These are phyloP conservation scores for Synanthedon formicaeformis DNA, from an alignment of 2,888 invertebrate genomes.

Conservation along the genomic window DNA sequence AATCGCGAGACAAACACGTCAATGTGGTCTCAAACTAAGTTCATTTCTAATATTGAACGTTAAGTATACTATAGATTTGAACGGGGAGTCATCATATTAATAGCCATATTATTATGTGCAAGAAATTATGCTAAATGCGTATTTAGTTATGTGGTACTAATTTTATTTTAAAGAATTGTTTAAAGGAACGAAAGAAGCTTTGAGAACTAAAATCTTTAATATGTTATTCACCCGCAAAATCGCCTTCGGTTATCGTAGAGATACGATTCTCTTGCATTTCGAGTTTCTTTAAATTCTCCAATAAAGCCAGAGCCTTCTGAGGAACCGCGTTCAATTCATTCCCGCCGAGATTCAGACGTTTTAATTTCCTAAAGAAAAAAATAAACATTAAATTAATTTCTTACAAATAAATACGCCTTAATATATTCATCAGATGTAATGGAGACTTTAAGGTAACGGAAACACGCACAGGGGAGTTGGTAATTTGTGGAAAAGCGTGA, in stretches of 20 bases:
- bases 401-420: background rate
- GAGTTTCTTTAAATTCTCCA: conserved; percentile 85
- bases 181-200: background rate
- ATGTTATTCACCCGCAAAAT: conserved; percentile 79
- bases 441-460: background rate
- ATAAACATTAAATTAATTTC: background rate
- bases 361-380: conserved; percentile 76
- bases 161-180: background rate
- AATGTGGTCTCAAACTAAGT: no score
- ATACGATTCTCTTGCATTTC: conserved; percentile 91
- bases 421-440: background rate
- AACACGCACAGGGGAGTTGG: conserved; percentile 1
- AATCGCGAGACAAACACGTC: no score
- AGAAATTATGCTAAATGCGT: no score
- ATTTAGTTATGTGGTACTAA: no score
- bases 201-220: background rate
- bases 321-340: conserved; percentile 84
- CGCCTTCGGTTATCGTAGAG: conserved; percentile 80
- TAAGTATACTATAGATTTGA: no score
- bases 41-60: no score
- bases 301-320: conserved; percentile 81
- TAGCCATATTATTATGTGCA: no score
- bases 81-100: background rate
- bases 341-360: conserved; percentile 86
- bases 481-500: conserved; percentile 8